Evolutionary conservation across 2,888 invertebrate genomes (phyloP).

Genomic region (Rhagophthalmus giganteus): DNA sequence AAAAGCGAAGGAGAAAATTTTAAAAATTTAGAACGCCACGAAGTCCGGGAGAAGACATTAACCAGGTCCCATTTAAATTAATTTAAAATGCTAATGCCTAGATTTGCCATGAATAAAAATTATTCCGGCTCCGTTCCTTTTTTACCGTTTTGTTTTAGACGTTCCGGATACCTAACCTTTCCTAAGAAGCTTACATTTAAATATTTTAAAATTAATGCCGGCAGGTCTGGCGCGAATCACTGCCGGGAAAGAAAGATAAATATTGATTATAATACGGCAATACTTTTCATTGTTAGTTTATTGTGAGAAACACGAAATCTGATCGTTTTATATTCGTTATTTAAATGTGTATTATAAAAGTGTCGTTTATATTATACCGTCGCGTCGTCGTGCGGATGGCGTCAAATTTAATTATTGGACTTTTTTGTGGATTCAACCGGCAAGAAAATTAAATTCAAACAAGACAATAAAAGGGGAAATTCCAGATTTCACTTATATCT

Average conservation of each 20-base stretch:
- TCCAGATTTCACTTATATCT: conserved; percentile 22
- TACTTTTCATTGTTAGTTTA: neutral
- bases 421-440: too few species aligned
- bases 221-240: conserved; percentile 9
- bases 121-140: conserved; percentile 26
- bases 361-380: too few species aligned
- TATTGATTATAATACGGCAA: conserved; percentile 13
- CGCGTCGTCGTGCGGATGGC: neutral
- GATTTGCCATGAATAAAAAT: conserved; percentile 32
- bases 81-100: conserved; percentile 31
- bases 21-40: conserved; percentile 8
- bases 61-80: conserved; percentile 28
- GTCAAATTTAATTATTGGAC: neutral
- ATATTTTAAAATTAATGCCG: conserved; percentile 28
- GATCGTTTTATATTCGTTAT: too few species aligned
- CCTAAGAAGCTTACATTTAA: conserved; percentile 27
- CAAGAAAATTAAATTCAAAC: conserved; percentile 4
- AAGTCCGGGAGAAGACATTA: conserved; percentile 26
- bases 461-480: conserved; percentile 10
- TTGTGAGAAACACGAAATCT: neutral
- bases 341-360: too few species aligned
- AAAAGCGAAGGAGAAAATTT: too few species aligned
- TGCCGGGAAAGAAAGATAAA: conserved; percentile 13
- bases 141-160: conserved; percentile 25
- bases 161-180: conserved; percentile 23